Base-by-base conservation (phyloP, 2,797 vertebrate genomes). In the Miichthys miiuy region DNA sequence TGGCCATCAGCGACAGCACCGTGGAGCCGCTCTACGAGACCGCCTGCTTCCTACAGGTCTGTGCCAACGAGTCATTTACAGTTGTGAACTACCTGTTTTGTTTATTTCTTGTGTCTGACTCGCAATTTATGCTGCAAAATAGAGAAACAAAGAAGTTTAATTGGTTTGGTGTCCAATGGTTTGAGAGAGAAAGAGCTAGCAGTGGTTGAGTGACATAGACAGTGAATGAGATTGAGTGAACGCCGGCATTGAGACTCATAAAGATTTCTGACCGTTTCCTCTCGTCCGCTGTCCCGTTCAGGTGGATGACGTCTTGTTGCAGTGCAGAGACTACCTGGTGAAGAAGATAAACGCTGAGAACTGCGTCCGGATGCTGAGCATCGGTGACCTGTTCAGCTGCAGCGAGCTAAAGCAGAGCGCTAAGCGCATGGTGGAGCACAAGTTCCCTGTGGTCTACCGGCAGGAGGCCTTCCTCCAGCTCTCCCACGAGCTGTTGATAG, bases 381-480 rank as follows among this genome's bases (percentile, higher is more conserved):
- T 99, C 80, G 98, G 97, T 3, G 98, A 99, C 87, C 91, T 99
- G 71, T 99, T 98, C 95, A 99, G 97, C 88, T 99, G 98, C 71
- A 96, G 95, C n/a, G 98, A 99, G 89, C 89, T 99, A 27, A 99
- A 99, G 93, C 97, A 98, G 88, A 97, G 96, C 42, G 97, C 98
- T 78, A 99, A 99, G 86, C 97, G 98, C 73, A 99, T 99, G 98
- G 97, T 99, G 86, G 98, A 99, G 91, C 98, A 99, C 95, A 99
- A 99, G 90, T 99, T 99, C 92, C 96, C 98, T 1, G 94, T 96
- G 56, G 97, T 99, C 55, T 99, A 97, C 94, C 96, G 95, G 48
- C 98, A 98, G 92, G 98, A 99, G 74, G 96, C 98, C 62, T 99
- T 99, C 94, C 96, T 99, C 82, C 98, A 99, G 88, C 96, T 99